These are phyloP conservation scores for Hoplostethus atlanticus DNA, from an alignment of 2,797 vertebrate species.

Conservation along the genomic window DNA sequence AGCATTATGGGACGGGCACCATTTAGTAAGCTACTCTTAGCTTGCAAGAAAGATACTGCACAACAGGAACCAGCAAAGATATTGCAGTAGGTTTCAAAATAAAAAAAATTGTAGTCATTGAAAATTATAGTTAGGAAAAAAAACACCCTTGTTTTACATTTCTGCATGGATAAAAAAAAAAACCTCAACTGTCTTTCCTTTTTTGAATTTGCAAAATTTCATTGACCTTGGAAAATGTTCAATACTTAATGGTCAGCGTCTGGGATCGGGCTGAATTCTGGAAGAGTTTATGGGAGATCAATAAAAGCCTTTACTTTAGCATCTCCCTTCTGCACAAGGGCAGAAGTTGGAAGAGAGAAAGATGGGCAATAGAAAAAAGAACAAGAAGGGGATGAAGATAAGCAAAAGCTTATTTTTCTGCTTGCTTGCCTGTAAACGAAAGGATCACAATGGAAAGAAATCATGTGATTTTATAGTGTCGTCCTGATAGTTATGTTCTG, in stretches of 20 bases:
- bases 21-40: too few relatives aligned
- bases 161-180: conserved; percentile 2
- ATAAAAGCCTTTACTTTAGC: conserved; percentile 64
- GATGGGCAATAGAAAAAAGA: conserved; percentile 50
- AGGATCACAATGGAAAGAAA: conserved; percentile 37
- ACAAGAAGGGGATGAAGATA: conserved; percentile 45
- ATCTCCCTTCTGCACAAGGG: conserved; percentile 39
- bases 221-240: conserved; percentile 59
- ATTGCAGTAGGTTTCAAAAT: neutral
- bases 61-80: neutral
- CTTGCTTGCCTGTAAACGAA: conserved; percentile 50
- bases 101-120: neutral
- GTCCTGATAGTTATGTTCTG: neutral
- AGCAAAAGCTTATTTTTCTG: conserved; percentile 32
- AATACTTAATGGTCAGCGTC: conserved; percentile 65
- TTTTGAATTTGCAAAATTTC: conserved; percentile 42
- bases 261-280: conserved; percentile 67
- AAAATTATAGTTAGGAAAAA: neutral
- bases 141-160: neutral
- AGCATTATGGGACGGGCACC: too few relatives aligned
- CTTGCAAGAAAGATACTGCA: neutral
- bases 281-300: conserved; percentile 62
- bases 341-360: conserved; percentile 48
- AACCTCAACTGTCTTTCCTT: too few relatives aligned
- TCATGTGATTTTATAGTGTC: conserved; percentile 25